A percentile compares a stretch with the other conserved stretches of the same genome.
Conservation (phyloP, 2,113 vertebrate species). For the Turdus rufiventris region DNA sequence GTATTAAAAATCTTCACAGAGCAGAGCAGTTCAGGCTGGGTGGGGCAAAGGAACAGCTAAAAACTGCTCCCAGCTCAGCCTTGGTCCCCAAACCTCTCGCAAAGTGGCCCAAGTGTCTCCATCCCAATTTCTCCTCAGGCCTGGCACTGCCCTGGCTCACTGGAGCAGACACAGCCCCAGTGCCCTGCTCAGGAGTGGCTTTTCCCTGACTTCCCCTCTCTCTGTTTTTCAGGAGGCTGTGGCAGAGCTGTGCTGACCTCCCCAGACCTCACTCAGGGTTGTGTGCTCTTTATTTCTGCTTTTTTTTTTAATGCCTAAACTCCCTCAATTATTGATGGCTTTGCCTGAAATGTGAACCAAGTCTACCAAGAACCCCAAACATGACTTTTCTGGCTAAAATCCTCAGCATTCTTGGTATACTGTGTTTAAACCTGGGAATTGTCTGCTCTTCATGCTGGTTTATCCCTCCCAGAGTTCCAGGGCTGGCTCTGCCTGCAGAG, state of each 20-base stretch:
- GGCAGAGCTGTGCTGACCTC: not conserved
- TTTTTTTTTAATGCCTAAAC: not conserved
- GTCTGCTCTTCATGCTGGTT: not conserved
- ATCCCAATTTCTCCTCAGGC: not conserved
- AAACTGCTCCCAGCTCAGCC: not conserved
- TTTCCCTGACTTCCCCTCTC: not conserved
- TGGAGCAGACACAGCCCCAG: not conserved
- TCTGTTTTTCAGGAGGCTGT: not conserved
- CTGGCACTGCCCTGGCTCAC: not conserved
- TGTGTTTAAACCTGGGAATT: not conserved
- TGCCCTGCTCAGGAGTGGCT: rapidly evolving
- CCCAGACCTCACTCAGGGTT: not conserved
- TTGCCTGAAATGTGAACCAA: not conserved
- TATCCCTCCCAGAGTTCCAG: not conserved
- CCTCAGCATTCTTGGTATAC: not conserved
- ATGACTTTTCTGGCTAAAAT: not conserved
- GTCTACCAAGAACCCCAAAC: not conserved
- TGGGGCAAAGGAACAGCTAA: not conserved
- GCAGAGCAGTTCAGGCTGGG: not conserved
- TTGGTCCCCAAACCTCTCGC: not conserved
- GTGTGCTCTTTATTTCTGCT: not conserved
- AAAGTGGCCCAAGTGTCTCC: too few species aligned
- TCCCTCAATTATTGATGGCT: not conserved
- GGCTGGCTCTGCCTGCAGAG: not conserved
- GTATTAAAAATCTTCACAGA: not conserved